phyloP scores from a whole-genome alignment of 53 echinoderm and acorn worm genomes.

The Holothuria scabra region DNA sequence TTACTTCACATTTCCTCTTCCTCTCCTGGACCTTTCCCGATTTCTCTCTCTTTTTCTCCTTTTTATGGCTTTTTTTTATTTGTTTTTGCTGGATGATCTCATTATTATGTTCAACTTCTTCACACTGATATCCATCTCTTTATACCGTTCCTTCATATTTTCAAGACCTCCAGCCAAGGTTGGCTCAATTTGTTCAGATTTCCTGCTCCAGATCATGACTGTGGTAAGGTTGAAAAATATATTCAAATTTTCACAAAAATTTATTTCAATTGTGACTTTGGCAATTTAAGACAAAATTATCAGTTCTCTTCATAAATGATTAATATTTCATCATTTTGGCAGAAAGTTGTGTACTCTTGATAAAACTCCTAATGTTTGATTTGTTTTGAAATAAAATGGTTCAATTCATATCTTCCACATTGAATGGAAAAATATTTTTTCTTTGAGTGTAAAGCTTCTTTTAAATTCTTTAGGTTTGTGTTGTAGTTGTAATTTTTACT shows the following conservation, averaged over 20 bases:
- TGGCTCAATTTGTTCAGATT: conserved; percentile 19
- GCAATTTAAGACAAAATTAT: neutral
- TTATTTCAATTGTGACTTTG: neutral
- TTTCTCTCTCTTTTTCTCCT: conserved; percentile 11
- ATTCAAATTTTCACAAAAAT: conserved; percentile 6
- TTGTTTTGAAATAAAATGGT: too few species aligned
- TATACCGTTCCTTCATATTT: conserved; percentile 19
- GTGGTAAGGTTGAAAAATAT: neutral
- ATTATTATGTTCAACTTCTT: conserved; percentile 35
- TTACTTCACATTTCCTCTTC: neutral
- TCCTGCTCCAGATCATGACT: conserved; percentile 16
- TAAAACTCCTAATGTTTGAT: too few species aligned
- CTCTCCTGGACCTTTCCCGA: neutral
- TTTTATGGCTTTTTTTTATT: neutral
- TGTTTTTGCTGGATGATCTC: conserved; percentile 1
- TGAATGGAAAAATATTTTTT: too few species aligned
- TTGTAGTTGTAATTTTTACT: too few species aligned
- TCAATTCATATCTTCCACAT: too few species aligned
- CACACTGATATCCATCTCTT: conserved; percentile 26
- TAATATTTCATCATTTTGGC: too few species aligned
- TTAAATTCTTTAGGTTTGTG: too few species aligned
- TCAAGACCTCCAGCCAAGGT: neutral
- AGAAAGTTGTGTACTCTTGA: too few species aligned
- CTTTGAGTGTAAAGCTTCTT: too few species aligned
- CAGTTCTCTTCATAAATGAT: too few species aligned